These are phyloP conservation scores for Mormyrus hasselquistii DNA, from an alignment of 2,797 vertebrate species.

Conservation along the genomic window DNA sequence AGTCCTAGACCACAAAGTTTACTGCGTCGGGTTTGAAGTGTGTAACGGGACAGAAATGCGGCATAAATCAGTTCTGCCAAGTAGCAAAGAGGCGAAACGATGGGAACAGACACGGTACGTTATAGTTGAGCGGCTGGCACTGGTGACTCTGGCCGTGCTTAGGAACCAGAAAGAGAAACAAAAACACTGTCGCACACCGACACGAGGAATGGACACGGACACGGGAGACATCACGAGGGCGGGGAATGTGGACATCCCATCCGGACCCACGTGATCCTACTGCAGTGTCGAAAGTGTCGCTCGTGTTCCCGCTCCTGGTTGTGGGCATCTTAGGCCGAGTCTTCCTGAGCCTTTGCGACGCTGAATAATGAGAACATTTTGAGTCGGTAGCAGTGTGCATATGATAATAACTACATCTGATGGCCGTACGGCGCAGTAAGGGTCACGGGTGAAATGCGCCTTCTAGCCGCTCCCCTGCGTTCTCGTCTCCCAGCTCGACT, in stretches of 20 bases:
- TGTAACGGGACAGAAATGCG: background rate
- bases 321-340: conserved; percentile 41
- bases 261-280: background rate
- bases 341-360: conserved; percentile 45
- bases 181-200: background rate
- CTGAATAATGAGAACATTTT: conserved; percentile 29
- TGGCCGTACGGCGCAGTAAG: background rate
- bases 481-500: background rate
- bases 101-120: background rate
- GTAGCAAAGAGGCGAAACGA: background rate
- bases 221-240: background rate
- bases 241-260: background rate
- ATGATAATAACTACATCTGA: background rate
- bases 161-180: background rate
- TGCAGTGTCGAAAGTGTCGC: background rate
- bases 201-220: background rate
- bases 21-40: background rate
- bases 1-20: background rate
- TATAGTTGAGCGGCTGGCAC: background rate
- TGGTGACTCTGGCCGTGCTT: background rate
- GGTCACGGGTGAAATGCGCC: background rate
- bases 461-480: background rate
- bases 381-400: background rate
- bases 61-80: background rate
- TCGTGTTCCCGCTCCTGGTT: background rate